Base-by-base conservation (phyloP, 2,797 vertebrate species). In the Acanthurus tractus region DNA sequence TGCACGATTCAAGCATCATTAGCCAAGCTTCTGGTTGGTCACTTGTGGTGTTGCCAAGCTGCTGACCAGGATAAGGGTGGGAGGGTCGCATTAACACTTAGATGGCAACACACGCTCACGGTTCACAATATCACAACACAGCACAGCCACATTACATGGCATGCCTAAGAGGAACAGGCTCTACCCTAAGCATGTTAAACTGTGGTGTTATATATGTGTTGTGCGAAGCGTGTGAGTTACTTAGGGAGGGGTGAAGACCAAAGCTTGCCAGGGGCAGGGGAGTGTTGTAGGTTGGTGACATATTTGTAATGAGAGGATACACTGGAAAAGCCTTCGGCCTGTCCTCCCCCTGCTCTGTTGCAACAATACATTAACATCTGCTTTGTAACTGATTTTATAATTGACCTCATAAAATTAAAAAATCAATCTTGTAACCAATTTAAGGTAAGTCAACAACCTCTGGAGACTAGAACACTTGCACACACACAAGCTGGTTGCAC, bases 1-100 rank as follows among this genome's bases (percentile, higher is more conserved):
- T 95, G 94, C 94, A 95, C 84, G 92, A 92, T 78, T 85, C 89
- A 92, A 87, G 89, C 87, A 92, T 90, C 88, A 88, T 88, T 88
- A 87, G 85, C 82, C 80, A 65, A 91, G 89, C 88, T 88, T 91
- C 81, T 86, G 84, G 88, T 88, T 78, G 82, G 84, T 89, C 82
- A 85, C 69, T 85, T 89, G 79, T 84, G 72, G 82, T 71, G 78
- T 81, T 86, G 88, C 81, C 79, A 54, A 87, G 71, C 83, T 72
- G 77, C 72, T 86, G 75, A 72, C 57, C 74, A 78, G 66, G 58
- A 77, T 45, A 64, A 45, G 82, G 88, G 86, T 71, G 81, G 87
- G 81, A 71, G 79, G 89, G 80, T 69, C 52, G 72, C 85, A 85
- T 73, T 74, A 68, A 69, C 83, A 89, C 80, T 65, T 36, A 71